These are phyloP conservation scores for Drosophila persimilis DNA, from an alignment of 1,140 invertebrate species.

Conservation along the genomic window DNA sequence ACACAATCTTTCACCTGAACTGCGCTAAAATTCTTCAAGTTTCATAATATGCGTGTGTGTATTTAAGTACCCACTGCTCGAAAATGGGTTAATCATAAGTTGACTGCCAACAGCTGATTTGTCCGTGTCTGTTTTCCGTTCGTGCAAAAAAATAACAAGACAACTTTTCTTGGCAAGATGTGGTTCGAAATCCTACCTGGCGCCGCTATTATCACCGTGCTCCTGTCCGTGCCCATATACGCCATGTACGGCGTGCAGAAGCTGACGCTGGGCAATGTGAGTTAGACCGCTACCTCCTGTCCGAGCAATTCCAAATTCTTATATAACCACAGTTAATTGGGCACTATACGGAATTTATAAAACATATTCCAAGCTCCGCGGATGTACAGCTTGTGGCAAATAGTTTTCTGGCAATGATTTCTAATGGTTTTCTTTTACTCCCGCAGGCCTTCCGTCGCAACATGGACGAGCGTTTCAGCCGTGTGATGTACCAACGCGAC, in stretches of 20 bases:
- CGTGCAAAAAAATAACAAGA: slow-evolving; percentile 52
- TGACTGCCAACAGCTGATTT: slow-evolving; percentile 23
- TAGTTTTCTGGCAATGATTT: slow-evolving; percentile 14
- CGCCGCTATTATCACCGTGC: slow-evolving; percentile 85
- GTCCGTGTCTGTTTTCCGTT: slow-evolving; percentile 22
- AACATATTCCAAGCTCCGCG: slow-evolving; percentile 47
- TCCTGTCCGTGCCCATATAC: slow-evolving; percentile 85
- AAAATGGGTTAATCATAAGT: no score
- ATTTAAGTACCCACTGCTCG: no score
- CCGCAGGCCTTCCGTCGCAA: slow-evolving; percentile 84
- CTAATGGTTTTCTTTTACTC: slow-evolving; percentile 29
- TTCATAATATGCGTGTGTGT: no score
- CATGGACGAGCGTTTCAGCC: slow-evolving; percentile 83
- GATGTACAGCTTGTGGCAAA: slow-evolving; percentile 2
- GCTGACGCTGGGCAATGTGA: slow-evolving; percentile 85
- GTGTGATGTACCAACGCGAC: slow-evolving; percentile 84
- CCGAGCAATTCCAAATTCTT: slow-evolving; percentile 63
- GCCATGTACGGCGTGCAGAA: slow-evolving; percentile 86
- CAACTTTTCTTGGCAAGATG: slow-evolving; percentile 4
- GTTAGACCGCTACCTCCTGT: slow-evolving; percentile 46
- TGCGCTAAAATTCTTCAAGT: no score
- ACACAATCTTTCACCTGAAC: no score
- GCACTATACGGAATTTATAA: slow-evolving; percentile 54
- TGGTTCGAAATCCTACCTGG: slow-evolving; percentile 85
- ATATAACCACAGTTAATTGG: slow-evolving; percentile 67